Percentiles rank a stretch among this genome's conserved stretches.
phyloP scores from a whole-genome alignment of 2,113 vertebrate genomes.

The Mixornis gularis region DNA sequence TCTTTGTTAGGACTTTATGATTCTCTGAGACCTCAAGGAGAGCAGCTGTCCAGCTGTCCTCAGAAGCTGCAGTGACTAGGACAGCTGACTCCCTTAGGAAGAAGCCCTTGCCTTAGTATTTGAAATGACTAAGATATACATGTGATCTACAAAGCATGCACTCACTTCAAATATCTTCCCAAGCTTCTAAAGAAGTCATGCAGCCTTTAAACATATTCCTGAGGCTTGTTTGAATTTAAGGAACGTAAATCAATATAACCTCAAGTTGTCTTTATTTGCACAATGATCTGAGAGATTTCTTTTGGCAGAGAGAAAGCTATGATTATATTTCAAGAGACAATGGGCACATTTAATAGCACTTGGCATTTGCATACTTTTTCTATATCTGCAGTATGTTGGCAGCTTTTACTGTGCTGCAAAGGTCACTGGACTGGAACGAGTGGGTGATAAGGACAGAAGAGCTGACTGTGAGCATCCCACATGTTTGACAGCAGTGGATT shows the following conservation, averaged over 20 bases:
- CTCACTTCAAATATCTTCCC: background rate
- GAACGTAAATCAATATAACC: slow-evolving; percentile 32
- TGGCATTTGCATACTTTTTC: slow-evolving; percentile 2
- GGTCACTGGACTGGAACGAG: background rate
- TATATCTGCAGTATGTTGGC: background rate
- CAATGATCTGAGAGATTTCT: slow-evolving; percentile 6
- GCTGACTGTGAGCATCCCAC: background rate
- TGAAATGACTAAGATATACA: background rate
- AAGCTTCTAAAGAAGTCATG: slow-evolving; percentile 4
- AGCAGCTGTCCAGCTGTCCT: background rate
- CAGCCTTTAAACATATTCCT: background rate
- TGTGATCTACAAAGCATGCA: background rate
- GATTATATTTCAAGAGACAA: slow-evolving; percentile 6
- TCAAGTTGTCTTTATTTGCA: slow-evolving; percentile 29
- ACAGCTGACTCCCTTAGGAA: background rate
- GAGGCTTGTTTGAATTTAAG: slow-evolving; percentile 16
- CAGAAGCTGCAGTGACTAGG: background rate
- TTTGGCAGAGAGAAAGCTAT: background rate
- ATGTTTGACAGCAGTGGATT: background rate
- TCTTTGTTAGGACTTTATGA: background rate
- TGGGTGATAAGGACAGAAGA: background rate
- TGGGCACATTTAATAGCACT: background rate
- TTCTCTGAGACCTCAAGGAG: background rate
- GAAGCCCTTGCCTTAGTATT: background rate
- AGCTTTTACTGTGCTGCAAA: slow-evolving; percentile 9